These are phyloP conservation scores for Bombus consobrinus DNA, from an alignment of 1,140 invertebrate species.

Conservation along the genomic window DNA sequence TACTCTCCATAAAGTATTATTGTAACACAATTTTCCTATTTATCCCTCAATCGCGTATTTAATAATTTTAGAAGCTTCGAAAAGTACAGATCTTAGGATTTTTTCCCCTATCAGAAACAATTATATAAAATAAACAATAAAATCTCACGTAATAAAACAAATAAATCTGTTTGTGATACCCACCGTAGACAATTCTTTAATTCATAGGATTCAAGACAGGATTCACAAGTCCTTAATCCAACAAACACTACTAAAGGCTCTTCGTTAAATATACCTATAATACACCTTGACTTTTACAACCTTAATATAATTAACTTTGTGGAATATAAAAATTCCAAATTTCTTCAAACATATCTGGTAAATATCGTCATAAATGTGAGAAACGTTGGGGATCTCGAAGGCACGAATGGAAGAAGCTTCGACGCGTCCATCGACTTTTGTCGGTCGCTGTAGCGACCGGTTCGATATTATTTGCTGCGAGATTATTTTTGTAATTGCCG, in stretches of 20 bases:
- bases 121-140: not conserved
- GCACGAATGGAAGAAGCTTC: not conserved
- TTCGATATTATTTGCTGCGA: constrained; percentile 41
- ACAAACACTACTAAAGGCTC: too few species aligned
- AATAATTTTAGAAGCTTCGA: too few species aligned
- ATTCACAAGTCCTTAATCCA: too few species aligned
- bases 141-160: not conserved
- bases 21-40: too few species aligned
- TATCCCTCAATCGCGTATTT: too few species aligned
- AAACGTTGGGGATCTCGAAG: not conserved
- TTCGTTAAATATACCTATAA: too few species aligned
- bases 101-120: too few species aligned
- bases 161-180: not conserved
- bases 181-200: not conserved
- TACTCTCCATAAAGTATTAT: not conserved
- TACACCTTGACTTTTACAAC: too few species aligned
- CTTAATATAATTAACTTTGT: not conserved
- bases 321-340: not conserved
- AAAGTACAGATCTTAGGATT: too few species aligned
- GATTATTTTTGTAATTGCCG: constrained; percentile 42
- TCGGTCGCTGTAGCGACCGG: constrained; percentile 27
- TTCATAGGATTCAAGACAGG: not conserved
- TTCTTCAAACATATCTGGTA: not conserved
- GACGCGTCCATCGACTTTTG: constrained; percentile 3
- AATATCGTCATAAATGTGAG: not conserved